Percentiles rank a stretch among this genome's conserved stretches.
phyloP scores from a whole-genome alignment of 2,113 vertebrate species.

The Eulacestoma nigropectus region DNA sequence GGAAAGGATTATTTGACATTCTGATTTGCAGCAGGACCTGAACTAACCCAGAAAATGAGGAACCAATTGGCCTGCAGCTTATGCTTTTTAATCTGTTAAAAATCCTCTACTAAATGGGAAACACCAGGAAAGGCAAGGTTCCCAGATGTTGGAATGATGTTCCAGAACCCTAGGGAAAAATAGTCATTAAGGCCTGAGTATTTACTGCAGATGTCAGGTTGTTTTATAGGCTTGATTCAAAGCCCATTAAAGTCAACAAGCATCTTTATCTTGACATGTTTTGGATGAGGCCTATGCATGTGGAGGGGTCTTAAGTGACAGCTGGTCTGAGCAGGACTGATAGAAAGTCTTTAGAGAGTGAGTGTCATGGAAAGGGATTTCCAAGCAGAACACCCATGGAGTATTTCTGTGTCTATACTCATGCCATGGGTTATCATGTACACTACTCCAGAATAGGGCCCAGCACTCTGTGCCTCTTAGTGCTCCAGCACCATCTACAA shows the following conservation, averaged over 20 bases:
- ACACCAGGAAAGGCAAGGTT: not conserved
- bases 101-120: not conserved
- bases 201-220: not conserved
- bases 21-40: not conserved
- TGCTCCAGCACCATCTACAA: not conserved
- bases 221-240: not conserved
- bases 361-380: not conserved
- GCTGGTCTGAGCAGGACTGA: not conserved
- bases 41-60: not conserved
- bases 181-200: not conserved
- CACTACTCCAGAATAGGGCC: not conserved
- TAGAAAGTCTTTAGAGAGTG: not conserved
- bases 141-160: not conserved
- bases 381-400: not conserved
- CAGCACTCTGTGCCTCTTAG: not conserved
- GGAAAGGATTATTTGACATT: not conserved
- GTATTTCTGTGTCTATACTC: not conserved
- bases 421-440: fast-evolving
- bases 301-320: not conserved
- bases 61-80: not conserved
- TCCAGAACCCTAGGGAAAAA: not conserved
- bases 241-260: not conserved
- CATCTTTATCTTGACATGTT: not conserved
- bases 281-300: not conserved
- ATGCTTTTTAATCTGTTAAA: not conserved